A percentile compares a stretch with the other conserved stretches of the same genome.
Evolutionary conservation across 2,888 invertebrate species (phyloP).

Genomic region (Drosophila pseudotalamancana): DNA sequence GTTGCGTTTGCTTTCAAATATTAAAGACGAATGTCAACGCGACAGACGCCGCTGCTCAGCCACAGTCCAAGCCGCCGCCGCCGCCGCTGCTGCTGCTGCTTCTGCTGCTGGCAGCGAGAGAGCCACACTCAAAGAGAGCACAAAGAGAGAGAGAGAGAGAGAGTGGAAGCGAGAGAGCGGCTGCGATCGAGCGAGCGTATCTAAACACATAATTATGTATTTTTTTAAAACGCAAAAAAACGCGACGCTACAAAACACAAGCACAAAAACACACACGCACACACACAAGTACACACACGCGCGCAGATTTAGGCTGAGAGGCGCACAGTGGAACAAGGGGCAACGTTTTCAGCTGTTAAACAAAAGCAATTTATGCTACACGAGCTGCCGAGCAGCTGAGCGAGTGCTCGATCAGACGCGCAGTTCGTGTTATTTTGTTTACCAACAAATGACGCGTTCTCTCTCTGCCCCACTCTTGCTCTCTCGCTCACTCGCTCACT

Average conservation of each 20-base stretch:
- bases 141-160: neutral
- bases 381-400: slow-evolving; percentile 67
- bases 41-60: slow-evolving; percentile 47
- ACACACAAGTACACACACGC: neutral
- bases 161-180: neutral
- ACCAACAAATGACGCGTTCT: slow-evolving; percentile 63
- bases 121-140: neutral
- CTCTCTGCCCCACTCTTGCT: slow-evolving; percentile 7
- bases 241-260: slow-evolving; percentile 37
- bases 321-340: neutral
- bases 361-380: slow-evolving; percentile 70
- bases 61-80: slow-evolving; percentile 52
- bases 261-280: neutral
- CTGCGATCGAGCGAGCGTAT: slow-evolving; percentile 53
- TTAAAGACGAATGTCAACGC: slow-evolving; percentile 72
- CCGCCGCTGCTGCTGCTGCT: slow-evolving; percentile 3
- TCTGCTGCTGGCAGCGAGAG: neutral
- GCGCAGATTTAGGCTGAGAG: too few relatives aligned
- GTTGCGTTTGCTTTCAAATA: slow-evolving; percentile 76
- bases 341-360: slow-evolving; percentile 45
- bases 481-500: neutral
- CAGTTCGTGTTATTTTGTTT: slow-evolving; percentile 75
- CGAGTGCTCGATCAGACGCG: slow-evolving; percentile 59
- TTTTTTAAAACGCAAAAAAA: slow-evolving; percentile 81
- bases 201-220: slow-evolving; percentile 78